These are phyloP conservation scores for Stenurella melanura DNA, from an alignment of 2,888 invertebrate genomes.

Conservation along the genomic window DNA sequence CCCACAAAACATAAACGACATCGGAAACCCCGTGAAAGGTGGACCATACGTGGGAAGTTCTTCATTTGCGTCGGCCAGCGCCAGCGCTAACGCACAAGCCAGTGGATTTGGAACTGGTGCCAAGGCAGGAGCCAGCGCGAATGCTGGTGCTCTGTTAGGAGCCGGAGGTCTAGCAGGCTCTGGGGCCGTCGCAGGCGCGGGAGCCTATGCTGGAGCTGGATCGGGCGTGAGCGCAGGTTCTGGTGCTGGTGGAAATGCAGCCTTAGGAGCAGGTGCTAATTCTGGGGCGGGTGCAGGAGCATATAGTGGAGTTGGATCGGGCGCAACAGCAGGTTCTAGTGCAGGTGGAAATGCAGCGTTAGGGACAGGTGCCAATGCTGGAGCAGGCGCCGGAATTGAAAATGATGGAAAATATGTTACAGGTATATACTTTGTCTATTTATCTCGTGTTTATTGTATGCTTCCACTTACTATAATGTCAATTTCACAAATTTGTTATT, in stretches of 20 bases:
- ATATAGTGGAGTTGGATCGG: not conserved
- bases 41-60: conserved; percentile 29
- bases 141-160: conserved; percentile 33
- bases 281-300: conserved; percentile 3
- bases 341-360: not conserved
- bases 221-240: conserved; percentile 34
- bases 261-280: conserved; percentile 5
- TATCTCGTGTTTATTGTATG: no score
- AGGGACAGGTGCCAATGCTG: conserved; percentile 9
- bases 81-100: conserved; percentile 32
- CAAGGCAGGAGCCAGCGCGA: conserved; percentile 41
- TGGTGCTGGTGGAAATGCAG: conserved; percentile 42
- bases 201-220: conserved; percentile 23
- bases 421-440: not conserved
- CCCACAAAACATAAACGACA: conserved; percentile 4
- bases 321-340: not conserved
- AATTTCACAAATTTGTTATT: no score
- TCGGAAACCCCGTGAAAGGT: conserved; percentile 31
- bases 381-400: conserved; percentile 3
- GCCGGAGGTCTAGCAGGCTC: conserved; percentile 15
- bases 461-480: no score
- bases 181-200: not conserved
- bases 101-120: conserved; percentile 24
- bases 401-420: conserved; percentile 26
- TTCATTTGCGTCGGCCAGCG: conserved; percentile 4